phyloP scores from a whole-genome alignment of 2,797 vertebrate species.

The Pelochelys cantorii region DNA sequence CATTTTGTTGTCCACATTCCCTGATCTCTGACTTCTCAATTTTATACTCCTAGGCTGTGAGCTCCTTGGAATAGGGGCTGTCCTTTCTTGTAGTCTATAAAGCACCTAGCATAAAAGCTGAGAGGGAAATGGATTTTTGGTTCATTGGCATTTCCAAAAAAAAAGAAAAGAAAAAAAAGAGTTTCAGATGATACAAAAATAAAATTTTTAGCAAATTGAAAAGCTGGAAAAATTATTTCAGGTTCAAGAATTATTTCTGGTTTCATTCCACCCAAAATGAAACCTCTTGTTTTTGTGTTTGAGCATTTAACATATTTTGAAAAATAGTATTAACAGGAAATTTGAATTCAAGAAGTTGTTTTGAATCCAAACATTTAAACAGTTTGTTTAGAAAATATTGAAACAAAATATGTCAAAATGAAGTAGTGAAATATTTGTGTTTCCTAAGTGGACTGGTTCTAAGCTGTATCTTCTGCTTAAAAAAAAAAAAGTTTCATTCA shows the following conservation, averaged over 20 bases:
- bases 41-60: neutral
- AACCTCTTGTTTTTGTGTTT: neutral
- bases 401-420: neutral
- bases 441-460: neutral
- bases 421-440: neutral
- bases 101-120: neutral
- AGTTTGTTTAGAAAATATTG: neutral
- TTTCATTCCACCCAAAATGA: neutral
- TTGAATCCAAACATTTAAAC: neutral
- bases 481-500: neutral
- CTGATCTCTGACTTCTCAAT: neutral
- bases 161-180: neutral
- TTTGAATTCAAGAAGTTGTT: neutral
- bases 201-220: neutral
- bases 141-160: neutral
- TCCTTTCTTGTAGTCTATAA: neutral
- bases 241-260: neutral
- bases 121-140: neutral
- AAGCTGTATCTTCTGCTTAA: neutral
- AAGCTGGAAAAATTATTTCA: neutral
- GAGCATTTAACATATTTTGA: neutral
- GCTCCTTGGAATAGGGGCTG: neutral
- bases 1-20: neutral
- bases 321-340: neutral
- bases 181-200: neutral